These are phyloP conservation scores for Pteria penguin DNA, from an alignment of 2,888 invertebrate species.

Conservation along the genomic window DNA sequence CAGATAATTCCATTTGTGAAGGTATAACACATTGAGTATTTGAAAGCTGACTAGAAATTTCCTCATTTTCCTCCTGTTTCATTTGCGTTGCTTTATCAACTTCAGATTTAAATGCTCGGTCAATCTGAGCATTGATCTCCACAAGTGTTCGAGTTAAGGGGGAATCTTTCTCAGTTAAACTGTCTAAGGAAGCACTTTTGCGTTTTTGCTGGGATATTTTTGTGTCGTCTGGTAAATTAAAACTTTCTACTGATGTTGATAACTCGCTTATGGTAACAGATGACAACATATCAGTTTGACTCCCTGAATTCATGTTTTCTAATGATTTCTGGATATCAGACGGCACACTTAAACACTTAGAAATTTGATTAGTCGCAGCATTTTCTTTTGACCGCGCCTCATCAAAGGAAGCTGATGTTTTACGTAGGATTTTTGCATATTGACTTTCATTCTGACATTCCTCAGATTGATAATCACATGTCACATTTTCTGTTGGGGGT, in stretches of 20 bases:
- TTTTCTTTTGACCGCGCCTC: constrained; percentile 17
- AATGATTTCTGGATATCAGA: constrained; percentile 74
- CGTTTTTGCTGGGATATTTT: constrained; percentile 38
- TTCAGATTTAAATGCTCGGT: constrained; percentile 68
- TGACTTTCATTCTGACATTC: background rate
- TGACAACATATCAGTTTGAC: constrained; percentile 70
- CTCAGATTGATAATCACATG: background rate
- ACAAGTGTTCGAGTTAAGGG: constrained; percentile 65
- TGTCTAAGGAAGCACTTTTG: constrained; percentile 70
- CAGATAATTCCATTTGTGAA: background rate
- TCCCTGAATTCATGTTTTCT: constrained; percentile 69
- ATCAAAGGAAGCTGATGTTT: constrained; percentile 3
- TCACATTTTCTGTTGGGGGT: constrained; percentile 37
- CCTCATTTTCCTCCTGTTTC: constrained; percentile 17
- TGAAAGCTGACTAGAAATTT: background rate
- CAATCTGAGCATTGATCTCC: constrained; percentile 73
- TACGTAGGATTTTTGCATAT: constrained; percentile 9
- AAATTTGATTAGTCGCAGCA: constrained; percentile 29
- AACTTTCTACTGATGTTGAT: constrained; percentile 70
- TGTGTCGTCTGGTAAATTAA: constrained; percentile 53
- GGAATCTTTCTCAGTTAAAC: constrained; percentile 63
- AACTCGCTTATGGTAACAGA: constrained; percentile 75
- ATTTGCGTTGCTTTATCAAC: constrained; percentile 49
- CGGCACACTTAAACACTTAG: constrained; percentile 75
- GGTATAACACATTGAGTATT: background rate